Evolutionary conservation across 2,113 vertebrate species (phyloP).

Genomic region (Cyphomyrus plagiostoma): DNA sequence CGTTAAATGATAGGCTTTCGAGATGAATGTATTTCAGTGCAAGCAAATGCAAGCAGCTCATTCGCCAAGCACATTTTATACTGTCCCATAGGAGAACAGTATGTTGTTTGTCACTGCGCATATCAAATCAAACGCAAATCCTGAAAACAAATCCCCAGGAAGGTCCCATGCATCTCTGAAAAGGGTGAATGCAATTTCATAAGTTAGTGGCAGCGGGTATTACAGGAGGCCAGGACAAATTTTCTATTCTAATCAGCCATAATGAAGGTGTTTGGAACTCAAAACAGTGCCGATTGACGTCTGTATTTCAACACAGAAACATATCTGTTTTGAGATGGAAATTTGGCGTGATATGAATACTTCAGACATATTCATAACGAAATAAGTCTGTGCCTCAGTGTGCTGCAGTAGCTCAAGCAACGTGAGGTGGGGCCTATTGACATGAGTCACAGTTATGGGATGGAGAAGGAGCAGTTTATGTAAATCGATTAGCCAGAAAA

Average conservation of each 20-base stretch:
- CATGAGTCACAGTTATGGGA: constrained; percentile 3
- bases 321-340: neutral
- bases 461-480: neutral
- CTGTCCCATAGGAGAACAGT: neutral
- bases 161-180: neutral
- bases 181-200: neutral
- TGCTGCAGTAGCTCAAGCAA: neutral
- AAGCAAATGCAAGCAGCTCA: neutral
- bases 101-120: neutral
- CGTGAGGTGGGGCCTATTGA: neutral
- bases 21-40: neutral
- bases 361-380: neutral
- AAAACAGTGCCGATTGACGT: neutral
- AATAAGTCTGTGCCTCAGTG: neutral
- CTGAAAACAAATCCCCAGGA: neutral
- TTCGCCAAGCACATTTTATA: neutral
- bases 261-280: neutral
- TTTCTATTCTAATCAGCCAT: constrained; percentile 1
- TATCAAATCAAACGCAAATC: neutral
- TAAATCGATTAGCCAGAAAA: neutral
- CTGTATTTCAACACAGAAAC: neutral
- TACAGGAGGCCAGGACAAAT: neutral
- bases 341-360: neutral
- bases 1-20: neutral
- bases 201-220: neutral